Evolutionary conservation across 2,797 vertebrate genomes (phyloP).

Genomic region (Alouatta caraya): DNA sequence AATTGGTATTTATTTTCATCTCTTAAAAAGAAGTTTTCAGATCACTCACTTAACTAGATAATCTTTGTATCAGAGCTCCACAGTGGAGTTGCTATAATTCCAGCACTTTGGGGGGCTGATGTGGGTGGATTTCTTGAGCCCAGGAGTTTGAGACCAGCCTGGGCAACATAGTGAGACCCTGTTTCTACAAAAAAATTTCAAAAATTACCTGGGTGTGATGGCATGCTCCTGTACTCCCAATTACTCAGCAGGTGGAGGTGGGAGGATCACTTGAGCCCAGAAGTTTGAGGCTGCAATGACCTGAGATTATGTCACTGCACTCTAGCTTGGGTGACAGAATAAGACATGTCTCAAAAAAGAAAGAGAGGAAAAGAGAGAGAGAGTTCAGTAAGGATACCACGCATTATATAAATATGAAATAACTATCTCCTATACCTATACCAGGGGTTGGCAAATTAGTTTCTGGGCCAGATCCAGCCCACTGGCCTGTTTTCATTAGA

Average conservation of each 20-base stretch:
- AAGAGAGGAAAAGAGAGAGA: no score
- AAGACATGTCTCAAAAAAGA: background rate
- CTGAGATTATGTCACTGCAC: background rate
- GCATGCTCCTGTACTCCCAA: background rate
- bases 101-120: background rate
- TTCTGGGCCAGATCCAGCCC: background rate
- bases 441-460: background rate
- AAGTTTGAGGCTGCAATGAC: background rate
- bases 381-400: background rate
- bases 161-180: background rate
- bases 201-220: background rate
- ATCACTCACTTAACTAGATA: background rate
- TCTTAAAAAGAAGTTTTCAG: background rate
- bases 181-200: background rate
- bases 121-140: background rate
- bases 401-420: background rate
- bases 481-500: background rate
- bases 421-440: background rate
- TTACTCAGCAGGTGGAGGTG: background rate
- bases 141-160: background rate
- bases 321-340: background rate
- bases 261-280: background rate
- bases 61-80: background rate
- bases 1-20: constrained; percentile 80
- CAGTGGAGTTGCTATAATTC: background rate